A percentile compares a stretch with the other conserved stretches of the same genome.
These are phyloP conservation scores for Acleris holmiana DNA, from an alignment of 2,888 invertebrate genomes.

Conservation along the genomic window DNA sequence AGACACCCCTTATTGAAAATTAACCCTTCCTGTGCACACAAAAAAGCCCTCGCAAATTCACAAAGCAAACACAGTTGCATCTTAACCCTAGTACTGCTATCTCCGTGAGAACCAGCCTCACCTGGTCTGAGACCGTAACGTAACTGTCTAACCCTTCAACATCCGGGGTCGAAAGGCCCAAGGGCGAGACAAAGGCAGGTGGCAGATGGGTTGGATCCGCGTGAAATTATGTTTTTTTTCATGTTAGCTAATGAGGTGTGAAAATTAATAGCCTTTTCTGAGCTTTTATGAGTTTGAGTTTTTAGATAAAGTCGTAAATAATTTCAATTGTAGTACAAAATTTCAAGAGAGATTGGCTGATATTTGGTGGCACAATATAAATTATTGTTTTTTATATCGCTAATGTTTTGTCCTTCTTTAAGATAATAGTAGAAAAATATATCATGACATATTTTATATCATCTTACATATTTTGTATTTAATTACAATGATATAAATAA, in stretches of 20 bases:
- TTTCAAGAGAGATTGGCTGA: too few relatives aligned
- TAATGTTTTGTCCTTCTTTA: too few relatives aligned
- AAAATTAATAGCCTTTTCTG: constrained; percentile 71
- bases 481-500: too few relatives aligned
- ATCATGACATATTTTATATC: too few relatives aligned
- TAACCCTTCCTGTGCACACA: constrained; percentile 19
- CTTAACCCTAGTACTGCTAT: constrained; percentile 57
- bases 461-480: too few relatives aligned
- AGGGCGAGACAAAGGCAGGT: constrained; percentile 73
- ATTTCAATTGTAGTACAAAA: background rate
- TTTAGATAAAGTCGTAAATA: constrained; percentile 1
- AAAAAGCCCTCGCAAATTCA: constrained; percentile 40
- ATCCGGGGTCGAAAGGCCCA: constrained; percentile 70
- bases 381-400: too few relatives aligned
- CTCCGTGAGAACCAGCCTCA: constrained; percentile 75
- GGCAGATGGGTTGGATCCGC: constrained; percentile 80
- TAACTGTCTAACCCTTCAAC: constrained; percentile 77
- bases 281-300: background rate
- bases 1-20: constrained; percentile 20
- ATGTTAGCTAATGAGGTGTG: constrained; percentile 74
- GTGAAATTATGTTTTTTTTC: constrained; percentile 80
- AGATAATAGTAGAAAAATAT: too few relatives aligned
- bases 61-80: constrained; percentile 61
- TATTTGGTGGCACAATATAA: too few relatives aligned
- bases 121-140: constrained; percentile 71